These are phyloP conservation scores for Gouania willdenowi DNA, from an alignment of 2,797 vertebrate species.

Conservation along the genomic window DNA sequence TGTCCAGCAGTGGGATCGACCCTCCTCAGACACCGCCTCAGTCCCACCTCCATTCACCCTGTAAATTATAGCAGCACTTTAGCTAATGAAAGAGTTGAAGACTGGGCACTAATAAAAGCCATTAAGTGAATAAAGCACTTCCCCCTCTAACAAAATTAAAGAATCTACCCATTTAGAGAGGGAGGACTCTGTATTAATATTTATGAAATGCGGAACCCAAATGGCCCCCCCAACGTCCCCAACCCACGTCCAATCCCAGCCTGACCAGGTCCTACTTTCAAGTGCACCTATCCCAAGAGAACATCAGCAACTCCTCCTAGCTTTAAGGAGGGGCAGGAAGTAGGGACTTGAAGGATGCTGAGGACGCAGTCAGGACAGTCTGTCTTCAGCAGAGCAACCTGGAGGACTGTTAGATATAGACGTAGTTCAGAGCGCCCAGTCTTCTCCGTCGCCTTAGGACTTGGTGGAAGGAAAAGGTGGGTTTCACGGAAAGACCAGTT, in stretches of 20 bases:
- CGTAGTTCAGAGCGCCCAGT: constrained; percentile 39
- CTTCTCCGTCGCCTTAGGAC: constrained; percentile 16
- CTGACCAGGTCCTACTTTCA: constrained; percentile 65
- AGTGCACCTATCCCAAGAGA: constrained; percentile 78
- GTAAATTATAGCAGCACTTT: constrained; percentile 90
- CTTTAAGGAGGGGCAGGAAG: constrained; percentile 73
- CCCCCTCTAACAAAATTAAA: constrained; percentile 88
- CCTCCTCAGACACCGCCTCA: constrained; percentile 57
- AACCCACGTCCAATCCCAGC: constrained; percentile 66
- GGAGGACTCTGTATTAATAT: constrained; percentile 84
- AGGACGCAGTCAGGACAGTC: constrained; percentile 75
- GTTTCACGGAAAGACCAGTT: constrained; percentile 27
- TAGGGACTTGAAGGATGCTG: constrained; percentile 72
- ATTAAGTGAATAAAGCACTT: constrained; percentile 89
- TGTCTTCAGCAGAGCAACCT: constrained; percentile 70
- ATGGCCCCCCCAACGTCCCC: constrained; percentile 59
- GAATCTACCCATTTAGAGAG: constrained; percentile 77
- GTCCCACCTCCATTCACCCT: constrained; percentile 66
- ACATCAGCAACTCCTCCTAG: constrained; percentile 71
- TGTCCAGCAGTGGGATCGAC: constrained; percentile 62
- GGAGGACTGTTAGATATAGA: constrained; percentile 63
- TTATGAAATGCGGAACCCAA: constrained; percentile 82
- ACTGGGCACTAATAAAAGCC: constrained; percentile 85
- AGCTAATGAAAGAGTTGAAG: constrained; percentile 88
- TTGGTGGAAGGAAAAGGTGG: constrained; percentile 32